Conservation (phyloP, 2,797 vertebrate genomes). For the Enteromius trimaculatus region DNA sequence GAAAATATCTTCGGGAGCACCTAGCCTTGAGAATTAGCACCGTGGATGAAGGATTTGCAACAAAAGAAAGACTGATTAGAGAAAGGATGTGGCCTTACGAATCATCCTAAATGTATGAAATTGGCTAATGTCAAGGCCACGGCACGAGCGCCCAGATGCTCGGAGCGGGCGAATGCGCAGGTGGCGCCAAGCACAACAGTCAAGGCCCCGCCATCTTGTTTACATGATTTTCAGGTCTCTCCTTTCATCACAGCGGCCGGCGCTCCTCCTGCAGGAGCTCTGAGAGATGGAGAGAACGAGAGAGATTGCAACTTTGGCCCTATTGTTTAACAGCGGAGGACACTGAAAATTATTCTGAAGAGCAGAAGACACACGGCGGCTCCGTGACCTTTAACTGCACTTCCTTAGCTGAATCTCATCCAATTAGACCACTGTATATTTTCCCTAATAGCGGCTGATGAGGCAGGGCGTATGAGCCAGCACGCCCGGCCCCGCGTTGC, state of each 20-base stretch:
- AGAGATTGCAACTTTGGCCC: slow-evolving; percentile 84
- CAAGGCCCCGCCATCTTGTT: slow-evolving; percentile 75
- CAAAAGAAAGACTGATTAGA: slow-evolving; percentile 71
- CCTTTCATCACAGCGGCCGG: slow-evolving; percentile 73
- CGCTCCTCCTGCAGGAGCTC: slow-evolving; percentile 67
- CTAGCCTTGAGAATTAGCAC: slow-evolving; percentile 63
- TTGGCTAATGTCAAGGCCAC: slow-evolving; percentile 73
- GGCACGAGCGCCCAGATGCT: slow-evolving; percentile 65
- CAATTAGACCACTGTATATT: slow-evolving; percentile 99
- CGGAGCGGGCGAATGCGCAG: slow-evolving; percentile 51
- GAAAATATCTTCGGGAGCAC: slow-evolving; percentile 47
- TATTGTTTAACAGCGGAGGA: slow-evolving; percentile 91
- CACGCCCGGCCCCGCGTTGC: slow-evolving; percentile 94
- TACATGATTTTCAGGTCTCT: slow-evolving; percentile 76
- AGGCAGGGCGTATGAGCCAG: slow-evolving; percentile 94
- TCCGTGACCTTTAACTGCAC: slow-evolving; percentile 96
- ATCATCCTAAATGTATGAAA: slow-evolving; percentile 74
- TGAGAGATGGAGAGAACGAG: slow-evolving; percentile 56
- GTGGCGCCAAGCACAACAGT: slow-evolving; percentile 71
- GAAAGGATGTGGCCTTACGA: slow-evolving; percentile 59
- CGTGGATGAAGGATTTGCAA: slow-evolving; percentile 57
- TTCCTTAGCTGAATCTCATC: slow-evolving; percentile 99
- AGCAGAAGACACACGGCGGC: slow-evolving; percentile 94
- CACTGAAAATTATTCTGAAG: slow-evolving; percentile 86
- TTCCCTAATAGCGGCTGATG: slow-evolving; percentile 99